Base-by-base conservation (phyloP, 2,888 invertebrate genomes). In the Ichneumon xanthorius region DNA sequence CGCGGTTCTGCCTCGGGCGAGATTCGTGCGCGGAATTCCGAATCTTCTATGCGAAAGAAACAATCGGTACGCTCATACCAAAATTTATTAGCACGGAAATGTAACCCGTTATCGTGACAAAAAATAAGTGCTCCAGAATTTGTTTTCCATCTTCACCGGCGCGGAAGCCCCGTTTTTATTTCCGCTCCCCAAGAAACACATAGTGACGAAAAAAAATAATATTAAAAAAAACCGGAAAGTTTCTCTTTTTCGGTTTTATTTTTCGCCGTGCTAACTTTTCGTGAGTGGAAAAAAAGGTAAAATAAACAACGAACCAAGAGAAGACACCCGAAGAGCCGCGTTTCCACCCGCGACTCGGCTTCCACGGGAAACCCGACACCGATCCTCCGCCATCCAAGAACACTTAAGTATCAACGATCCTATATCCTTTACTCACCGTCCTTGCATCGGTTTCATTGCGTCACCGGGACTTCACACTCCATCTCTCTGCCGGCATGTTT, bases 361-460 rank as follows among this genome's bases (percentile, higher is more conserved):
- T 63, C 45, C 63, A 63, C 45, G 75, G 3, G 14, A 55, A 61
- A 61, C 68, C 50, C 75, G 19, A 37, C 50, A 61, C 45, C 61
- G 73, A 68, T 81, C 68, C 80, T 68, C 33, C 14, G 61, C 50
- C 58, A 76, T 55, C 53, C 58, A 65, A 71, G 55, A 61, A 58
- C 22, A 73, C 72, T 68, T 80, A 67, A 83, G 76, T 76, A 77
- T 77, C 33, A 26, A n/a, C 65, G 33, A 58, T 80, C 65, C 50
- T 75, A 72, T 53, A 67, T 77, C 70, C 70, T 63, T 81, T 70
- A 58, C 22, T 76, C 33, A 45, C 6, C 40, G 45, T 50, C 26
- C 30, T 6, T 30, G 63, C 30, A 30, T 63, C 30, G 33, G 30
- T 63, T 63, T 63, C 30, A 33, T 63, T 33, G 16, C 14, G 16